Base-by-base conservation (phyloP, 2,113 vertebrate genomes). In the Chunga burmeisteri region DNA sequence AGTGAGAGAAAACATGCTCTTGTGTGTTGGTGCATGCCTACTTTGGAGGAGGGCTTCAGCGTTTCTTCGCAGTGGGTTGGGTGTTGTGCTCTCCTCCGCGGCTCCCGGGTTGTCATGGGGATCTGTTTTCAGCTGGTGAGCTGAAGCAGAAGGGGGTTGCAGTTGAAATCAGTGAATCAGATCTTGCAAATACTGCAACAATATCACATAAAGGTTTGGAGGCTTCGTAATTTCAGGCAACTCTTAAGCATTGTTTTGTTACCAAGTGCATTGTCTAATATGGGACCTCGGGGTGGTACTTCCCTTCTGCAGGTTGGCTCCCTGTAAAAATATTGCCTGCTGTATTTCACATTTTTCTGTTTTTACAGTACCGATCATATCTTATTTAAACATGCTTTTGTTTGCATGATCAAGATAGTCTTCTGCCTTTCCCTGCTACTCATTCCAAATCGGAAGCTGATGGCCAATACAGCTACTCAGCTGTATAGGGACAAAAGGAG, bases 81-180 rank as follows among this genome's bases (percentile, higher is more conserved):
- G 73, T 70, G 94, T 9, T 80, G 62, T 46, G 75, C 59, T 75
- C 82, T 94, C 73, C 92, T 94, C 88, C 4, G 1, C 6, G 2
- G 53, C 73, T 78, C 93, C 77, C 0, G 1, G 49, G 90, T 96
- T 90, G 87, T 94, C 94, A 88, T 94, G 92, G 96, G 96, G 81
- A 94, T 93, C 4, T 77, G 90, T 82, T 93, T 89, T 72, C 93
- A 94, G 89, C 91, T 91, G 81, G 25, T 68, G 91, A 93, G 90
- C 79, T 93, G 90, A 93, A 90, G 94, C 94, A 90, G 78, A 94
- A 89, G 81, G 81, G 73, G 52, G 38, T 38, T 92, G 65, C 52
- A 9, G 77, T 94, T 81, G 63, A 52, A 82, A 19, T 49, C 77
- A 11, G 61, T 91, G 91, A 93, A 91, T 94, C 78, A 81, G 36